These are phyloP conservation scores for Sinosuthora webbiana DNA, from an alignment of 2,113 vertebrate genomes.

Conservation along the genomic window DNA sequence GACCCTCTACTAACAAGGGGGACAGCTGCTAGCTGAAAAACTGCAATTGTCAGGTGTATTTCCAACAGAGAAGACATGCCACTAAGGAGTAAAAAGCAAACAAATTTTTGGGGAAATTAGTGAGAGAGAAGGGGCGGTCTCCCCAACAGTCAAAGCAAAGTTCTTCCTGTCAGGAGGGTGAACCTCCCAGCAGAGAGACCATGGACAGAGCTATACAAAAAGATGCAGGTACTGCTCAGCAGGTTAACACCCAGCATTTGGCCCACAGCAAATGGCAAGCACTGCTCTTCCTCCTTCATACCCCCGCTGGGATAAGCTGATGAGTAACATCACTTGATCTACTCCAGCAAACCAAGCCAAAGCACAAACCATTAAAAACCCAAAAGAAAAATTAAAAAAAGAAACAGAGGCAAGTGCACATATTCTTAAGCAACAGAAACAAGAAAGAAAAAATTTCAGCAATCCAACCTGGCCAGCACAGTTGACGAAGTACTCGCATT, in stretches of 20 bases:
- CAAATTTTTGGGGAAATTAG: no score
- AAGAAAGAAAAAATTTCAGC: not conserved
- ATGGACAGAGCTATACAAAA: not conserved
- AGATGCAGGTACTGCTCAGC: not conserved
- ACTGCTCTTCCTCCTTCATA: not conserved
- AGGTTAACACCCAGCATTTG: not conserved
- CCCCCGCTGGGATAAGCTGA: not conserved
- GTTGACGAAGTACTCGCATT: slow-evolving; percentile 95
- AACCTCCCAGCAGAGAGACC: not conserved
- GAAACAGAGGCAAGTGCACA: not conserved
- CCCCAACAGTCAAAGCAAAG: not conserved
- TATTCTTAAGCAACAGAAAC: not conserved
- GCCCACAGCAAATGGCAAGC: not conserved
- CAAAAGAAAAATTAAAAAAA: not conserved
- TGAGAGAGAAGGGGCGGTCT: not conserved
- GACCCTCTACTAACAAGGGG: not conserved
- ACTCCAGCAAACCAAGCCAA: not conserved
- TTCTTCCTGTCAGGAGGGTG: not conserved
- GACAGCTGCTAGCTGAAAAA: not conserved
- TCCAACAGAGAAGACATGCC: not conserved
- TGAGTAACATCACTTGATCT: not conserved
- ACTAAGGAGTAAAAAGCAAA: not conserved
- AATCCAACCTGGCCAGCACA: slow-evolving; percentile 93
- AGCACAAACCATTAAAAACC: not conserved
- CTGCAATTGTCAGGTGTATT: not conserved